phyloP scores from a whole-genome alignment of 2,888 invertebrate genomes.

The Gymnoscelis rufifasciata region DNA sequence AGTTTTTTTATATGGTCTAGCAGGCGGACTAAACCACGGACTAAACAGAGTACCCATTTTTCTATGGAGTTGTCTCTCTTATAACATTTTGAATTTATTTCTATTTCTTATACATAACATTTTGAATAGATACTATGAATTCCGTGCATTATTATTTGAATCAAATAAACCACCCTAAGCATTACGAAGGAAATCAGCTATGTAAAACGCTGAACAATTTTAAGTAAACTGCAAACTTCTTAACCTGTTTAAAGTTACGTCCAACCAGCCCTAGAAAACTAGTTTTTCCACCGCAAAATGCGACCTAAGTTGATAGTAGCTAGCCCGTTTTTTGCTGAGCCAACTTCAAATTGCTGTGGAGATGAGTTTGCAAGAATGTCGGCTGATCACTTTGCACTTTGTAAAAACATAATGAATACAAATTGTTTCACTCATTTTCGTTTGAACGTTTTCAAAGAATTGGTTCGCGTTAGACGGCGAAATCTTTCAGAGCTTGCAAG shows the following conservation, averaged over 20 bases:
- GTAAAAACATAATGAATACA: slow-evolving; percentile 18
- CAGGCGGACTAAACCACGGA: no score
- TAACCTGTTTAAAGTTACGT: slow-evolving; percentile 21
- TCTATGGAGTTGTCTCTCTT: no score
- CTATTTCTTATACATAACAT: no score
- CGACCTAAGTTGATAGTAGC: slow-evolving; percentile 17
- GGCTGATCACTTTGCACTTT: slow-evolving; percentile 16
- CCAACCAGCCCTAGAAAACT: slow-evolving; percentile 11
- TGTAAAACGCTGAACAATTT: slow-evolving; percentile 11
- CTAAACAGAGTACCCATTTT: no score
- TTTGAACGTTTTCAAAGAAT: background rate
- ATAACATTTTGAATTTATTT: no score
- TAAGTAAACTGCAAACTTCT: slow-evolving; percentile 15
- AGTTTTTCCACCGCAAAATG: slow-evolving; percentile 19
- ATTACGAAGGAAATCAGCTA: background rate
- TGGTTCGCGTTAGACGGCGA: background rate
- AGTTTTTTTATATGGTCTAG: no score
- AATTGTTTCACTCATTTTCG: slow-evolving; percentile 14
- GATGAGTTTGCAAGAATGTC: slow-evolving; percentile 23
- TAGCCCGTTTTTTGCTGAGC: slow-evolving; percentile 15
- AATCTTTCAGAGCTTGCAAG: no score
- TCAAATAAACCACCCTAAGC: background rate
- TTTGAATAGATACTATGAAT: no score
- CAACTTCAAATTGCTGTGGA: slow-evolving; percentile 18
- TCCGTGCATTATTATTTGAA: no score